Evolutionary conservation across 2,888 invertebrate genomes (phyloP), one percentile per base, ranked within the genome.

Genomic region (Callinectes sapidus): DNA sequence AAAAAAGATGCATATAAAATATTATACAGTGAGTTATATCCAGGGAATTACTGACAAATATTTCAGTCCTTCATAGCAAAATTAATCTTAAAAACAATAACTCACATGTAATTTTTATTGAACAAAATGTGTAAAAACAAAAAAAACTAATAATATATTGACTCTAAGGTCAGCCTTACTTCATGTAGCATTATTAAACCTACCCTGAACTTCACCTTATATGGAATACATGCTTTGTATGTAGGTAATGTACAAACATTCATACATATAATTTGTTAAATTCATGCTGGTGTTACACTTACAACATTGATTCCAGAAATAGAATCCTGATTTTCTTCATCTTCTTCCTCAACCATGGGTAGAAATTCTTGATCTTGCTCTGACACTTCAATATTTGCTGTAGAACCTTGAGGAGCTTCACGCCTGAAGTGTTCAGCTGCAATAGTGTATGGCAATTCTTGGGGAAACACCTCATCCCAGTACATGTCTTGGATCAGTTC

Each of bases 381-480:
- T 35, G 93, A 91, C 2, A 93, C 93, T 48, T 93, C 93, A 81
- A 93, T 85, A 48, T 93, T 91, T 10, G 93, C 93, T 77, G 93
- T 93, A 28, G 91, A 91, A 18, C 93, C 93, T 71, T 91, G 93
- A 0, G 93, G 93, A 28, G 93, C 91, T 32, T 91, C 91, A 8
- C 91, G 89, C 39, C 90, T 87, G 61, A 90, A 98, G 95, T 98
- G 98, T 95, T 98, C 98, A 0, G 98, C 98, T 0, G 98, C 98
- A 0, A 98, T 97, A 0, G 98, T 98, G 95, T 98, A 98, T 0
- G 98, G 98, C 94, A 98, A 96, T 95, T 98, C 98, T 95, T 97
- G 97, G 0, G 98, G 98, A 23, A 98, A 98, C 89, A 98, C 98
- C 95, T 98, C 98, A 95, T 98, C 98, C 98, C 98, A 98, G 95